Evolutionary conservation across 2,888 invertebrate genomes (phyloP).

Genomic region (Synanthedon vespiformis): DNA sequence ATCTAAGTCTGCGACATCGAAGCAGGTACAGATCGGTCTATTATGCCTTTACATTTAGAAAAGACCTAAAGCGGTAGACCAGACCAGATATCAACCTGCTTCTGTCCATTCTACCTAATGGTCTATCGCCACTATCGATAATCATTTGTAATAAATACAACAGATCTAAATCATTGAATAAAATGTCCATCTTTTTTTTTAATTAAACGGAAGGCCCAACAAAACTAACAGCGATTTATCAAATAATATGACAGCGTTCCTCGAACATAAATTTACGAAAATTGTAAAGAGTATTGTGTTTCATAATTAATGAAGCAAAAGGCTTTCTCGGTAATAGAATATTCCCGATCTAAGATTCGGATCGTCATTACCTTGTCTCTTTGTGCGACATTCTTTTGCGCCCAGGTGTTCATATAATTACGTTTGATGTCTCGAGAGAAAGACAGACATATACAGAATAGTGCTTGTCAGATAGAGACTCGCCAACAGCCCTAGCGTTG

Average conservation of each 20-base stretch:
- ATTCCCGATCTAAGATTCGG: conserved; percentile 65
- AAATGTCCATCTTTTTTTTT: conserved; percentile 4
- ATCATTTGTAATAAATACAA: too few relatives aligned
- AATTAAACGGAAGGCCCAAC: conserved; percentile 36
- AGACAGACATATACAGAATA: conserved; percentile 28
- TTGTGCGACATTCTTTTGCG: conserved; percentile 70
- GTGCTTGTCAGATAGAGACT: conserved; percentile 26
- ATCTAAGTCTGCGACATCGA: too few relatives aligned
- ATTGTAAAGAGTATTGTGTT: conserved; percentile 64
- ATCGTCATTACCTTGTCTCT: conserved; percentile 65
- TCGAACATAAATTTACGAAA: conserved; percentile 59
- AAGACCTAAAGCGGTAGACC: too few relatives aligned
- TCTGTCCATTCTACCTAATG: too few relatives aligned
- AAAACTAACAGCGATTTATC: conserved; percentile 46
- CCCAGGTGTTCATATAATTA: conserved; percentile 70
- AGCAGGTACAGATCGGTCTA: too few relatives aligned
- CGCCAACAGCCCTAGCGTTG: conserved; percentile 52
- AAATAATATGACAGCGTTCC: conserved; percentile 58
- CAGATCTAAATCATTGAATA: background rate
- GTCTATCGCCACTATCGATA: too few relatives aligned
- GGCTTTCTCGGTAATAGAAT: conserved; percentile 67
- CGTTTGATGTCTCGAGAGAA: conserved; percentile 42
- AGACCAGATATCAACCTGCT: too few relatives aligned
- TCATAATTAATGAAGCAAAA: conserved; percentile 70
- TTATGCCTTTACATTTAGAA: too few relatives aligned